Evolutionary conservation across 2,113 vertebrate genomes (phyloP).

Genomic region (Melanocharis versteri): DNA sequence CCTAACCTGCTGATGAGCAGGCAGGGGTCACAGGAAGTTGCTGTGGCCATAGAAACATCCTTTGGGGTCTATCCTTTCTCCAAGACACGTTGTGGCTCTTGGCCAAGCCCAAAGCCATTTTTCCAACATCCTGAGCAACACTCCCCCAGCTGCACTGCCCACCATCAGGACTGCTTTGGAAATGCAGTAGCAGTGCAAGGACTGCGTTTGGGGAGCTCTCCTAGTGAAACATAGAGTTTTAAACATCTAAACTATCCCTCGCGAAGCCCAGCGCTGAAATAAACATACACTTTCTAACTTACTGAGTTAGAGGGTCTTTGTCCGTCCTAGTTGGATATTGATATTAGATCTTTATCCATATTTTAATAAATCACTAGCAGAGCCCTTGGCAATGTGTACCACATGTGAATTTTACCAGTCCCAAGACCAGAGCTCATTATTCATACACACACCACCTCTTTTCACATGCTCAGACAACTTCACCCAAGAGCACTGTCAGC

Average conservation of each 20-base stretch:
- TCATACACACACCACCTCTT: background rate
- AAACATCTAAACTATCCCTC: too few species aligned
- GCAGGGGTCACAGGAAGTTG: background rate
- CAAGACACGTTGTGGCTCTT: background rate
- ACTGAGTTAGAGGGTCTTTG: too few species aligned
- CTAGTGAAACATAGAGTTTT: too few species aligned
- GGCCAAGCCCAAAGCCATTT: background rate
- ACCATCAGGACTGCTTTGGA: background rate
- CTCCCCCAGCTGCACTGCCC: background rate
- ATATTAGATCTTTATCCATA: too few species aligned
- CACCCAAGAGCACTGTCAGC: background rate
- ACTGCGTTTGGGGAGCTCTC: background rate
- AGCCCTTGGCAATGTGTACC: background rate
- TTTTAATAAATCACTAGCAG: too few species aligned
- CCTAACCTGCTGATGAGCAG: background rate
- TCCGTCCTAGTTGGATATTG: too few species aligned
- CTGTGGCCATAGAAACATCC: background rate
- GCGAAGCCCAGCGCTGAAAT: too few species aligned
- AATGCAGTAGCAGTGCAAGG: background rate
- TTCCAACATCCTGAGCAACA: background rate
- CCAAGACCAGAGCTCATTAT: background rate
- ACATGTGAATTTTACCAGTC: background rate
- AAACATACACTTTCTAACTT: too few species aligned
- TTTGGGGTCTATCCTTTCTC: background rate
- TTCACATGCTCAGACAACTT: constrained; percentile 9